These are phyloP conservation scores for Trachythela sp. DNA, from an alignment of 64 coral and sea anemone genomes.

Conservation along the genomic window DNA sequence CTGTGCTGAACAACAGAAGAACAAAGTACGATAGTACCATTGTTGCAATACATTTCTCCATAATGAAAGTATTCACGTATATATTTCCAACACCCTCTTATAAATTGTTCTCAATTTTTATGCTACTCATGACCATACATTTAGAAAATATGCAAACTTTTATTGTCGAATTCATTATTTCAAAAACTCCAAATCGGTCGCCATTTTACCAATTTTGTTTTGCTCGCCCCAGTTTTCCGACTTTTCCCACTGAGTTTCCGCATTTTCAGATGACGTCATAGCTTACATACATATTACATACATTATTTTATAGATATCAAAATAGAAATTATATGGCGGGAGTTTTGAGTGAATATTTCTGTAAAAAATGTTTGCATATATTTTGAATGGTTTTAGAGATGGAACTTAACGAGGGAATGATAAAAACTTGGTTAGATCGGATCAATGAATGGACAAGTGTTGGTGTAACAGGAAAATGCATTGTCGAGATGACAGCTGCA, in stretches of 20 bases:
- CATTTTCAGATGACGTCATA: no score
- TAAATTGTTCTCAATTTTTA: not conserved
- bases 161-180: no score
- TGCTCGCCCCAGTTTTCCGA: no score
- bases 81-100: not conserved
- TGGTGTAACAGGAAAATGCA: not conserved
- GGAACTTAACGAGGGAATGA: not conserved
- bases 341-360: not conserved
- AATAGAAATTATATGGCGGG: no score
- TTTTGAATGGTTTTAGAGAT: not conserved
- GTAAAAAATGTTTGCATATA: not conserved
- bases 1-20: not conserved
- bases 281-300: no score
- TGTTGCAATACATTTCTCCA: not conserved
- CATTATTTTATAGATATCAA: no score
- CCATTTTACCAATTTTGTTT: no score
- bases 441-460: not conserved
- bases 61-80: not conserved
- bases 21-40: not conserved
- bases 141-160: no score
- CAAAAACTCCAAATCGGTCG: no score
- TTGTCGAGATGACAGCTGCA: not conserved
- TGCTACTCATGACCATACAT: no score
- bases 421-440: not conserved
- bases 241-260: no score